phyloP scores from a whole-genome alignment of 1,140 invertebrate genomes.

The Drosophila equinoxialis region DNA sequence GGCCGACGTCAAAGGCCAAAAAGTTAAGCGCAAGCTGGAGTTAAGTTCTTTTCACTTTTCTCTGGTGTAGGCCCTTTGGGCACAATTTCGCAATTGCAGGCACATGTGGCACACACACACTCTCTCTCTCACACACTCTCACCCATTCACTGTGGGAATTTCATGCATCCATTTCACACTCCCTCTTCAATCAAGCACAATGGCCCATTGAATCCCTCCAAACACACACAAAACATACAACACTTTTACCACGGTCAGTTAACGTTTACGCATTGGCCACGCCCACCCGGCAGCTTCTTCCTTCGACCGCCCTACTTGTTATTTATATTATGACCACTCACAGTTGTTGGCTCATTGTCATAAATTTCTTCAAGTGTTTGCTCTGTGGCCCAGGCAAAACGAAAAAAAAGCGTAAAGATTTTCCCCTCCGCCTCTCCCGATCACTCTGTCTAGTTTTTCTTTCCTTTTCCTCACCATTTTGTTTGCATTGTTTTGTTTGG shows the following conservation, averaged over 20 bases:
- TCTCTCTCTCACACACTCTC: conserved; percentile 5
- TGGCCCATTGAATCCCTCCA: conserved; percentile 51
- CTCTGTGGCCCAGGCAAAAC: conserved; percentile 42
- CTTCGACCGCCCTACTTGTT: conserved; percentile 62
- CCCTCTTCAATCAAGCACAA: conserved; percentile 65
- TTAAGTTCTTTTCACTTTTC: conserved; percentile 49
- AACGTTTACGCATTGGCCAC: conserved; percentile 51
- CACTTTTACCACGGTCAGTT: conserved; percentile 70
- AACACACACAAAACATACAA: conserved; percentile 35
- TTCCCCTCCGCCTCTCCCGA: not conserved
- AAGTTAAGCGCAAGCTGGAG: conserved; percentile 51
- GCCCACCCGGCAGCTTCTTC: conserved; percentile 39
- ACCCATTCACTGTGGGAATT: not conserved
- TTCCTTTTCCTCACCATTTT: conserved; percentile 29
- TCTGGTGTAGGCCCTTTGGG: conserved; percentile 54
- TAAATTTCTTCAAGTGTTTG: conserved; percentile 79
- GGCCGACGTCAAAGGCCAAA: conserved; percentile 50
- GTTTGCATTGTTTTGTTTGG: conserved; percentile 58
- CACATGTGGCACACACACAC: conserved; percentile 60
- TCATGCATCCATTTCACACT: conserved; percentile 39
- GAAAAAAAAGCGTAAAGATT: conserved; percentile 33
- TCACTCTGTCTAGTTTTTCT: conserved; percentile 32
- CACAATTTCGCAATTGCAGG: conserved; percentile 73
- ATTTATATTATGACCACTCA: conserved; percentile 80
- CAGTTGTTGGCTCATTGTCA: conserved; percentile 79